phyloP scores from a whole-genome alignment of 2,113 vertebrate species.

The Danionella cerebrum region DNA sequence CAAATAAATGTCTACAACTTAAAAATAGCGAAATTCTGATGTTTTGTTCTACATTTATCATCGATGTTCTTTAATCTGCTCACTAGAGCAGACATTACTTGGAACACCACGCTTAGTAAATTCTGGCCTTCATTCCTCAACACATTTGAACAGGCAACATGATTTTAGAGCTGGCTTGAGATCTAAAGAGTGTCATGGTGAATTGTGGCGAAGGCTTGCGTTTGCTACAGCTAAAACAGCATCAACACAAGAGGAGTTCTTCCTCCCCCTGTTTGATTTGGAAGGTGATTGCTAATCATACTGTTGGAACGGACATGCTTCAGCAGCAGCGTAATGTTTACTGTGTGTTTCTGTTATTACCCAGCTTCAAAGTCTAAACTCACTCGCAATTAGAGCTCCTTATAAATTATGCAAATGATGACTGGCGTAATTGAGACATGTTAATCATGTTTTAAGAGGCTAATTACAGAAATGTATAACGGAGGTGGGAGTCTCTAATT shows the following conservation, averaged over 20 bases:
- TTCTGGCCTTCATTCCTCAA: conserved; percentile 4
- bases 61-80: neutral
- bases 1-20: neutral
- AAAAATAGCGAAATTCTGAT: neutral
- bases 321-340: conserved; percentile 49
- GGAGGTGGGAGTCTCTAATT: conserved; percentile 99
- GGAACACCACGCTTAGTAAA: neutral
- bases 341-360: conserved; percentile 71
- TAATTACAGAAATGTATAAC: conserved; percentile 99
- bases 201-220: neutral
- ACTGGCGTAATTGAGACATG: conserved; percentile 94
- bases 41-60: neutral
- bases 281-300: conserved; percentile 37
- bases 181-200: neutral
- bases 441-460: conserved; percentile 99
- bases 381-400: conserved; percentile 89
- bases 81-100: neutral
- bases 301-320: conserved; percentile 48
- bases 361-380: conserved; percentile 75
- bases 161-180: conserved; percentile 2
- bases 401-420: conserved; percentile 99
- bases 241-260: neutral
- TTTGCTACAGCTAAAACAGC: neutral
- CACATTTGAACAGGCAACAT: neutral
- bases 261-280: conserved; percentile 31